Evolutionary conservation across 2,888 invertebrate genomes (phyloP).

Genomic region (Pyrocoelia pectoralis): DNA sequence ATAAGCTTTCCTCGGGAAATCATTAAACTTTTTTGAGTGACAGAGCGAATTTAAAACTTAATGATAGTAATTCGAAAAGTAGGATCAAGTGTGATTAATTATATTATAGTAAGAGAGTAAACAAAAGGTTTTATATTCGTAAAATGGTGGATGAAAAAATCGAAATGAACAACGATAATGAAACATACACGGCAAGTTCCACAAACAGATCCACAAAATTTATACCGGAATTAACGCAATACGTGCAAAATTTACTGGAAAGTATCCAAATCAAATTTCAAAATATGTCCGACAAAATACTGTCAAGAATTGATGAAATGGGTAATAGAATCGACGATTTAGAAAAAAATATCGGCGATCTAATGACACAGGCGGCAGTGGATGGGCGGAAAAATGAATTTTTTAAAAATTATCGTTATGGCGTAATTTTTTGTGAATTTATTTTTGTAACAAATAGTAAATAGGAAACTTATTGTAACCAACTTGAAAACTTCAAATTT

Average conservation of each 20-base stretch:
- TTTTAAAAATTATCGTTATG: background rate
- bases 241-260: slow-evolving; percentile 93
- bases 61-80: too few species aligned
- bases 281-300: slow-evolving; percentile 98
- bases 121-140: too few species aligned
- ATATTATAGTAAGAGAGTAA: too few species aligned
- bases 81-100: too few species aligned
- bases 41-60: too few species aligned
- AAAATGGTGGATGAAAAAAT: slow-evolving; percentile 59
- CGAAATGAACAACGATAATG: slow-evolving; percentile 58
- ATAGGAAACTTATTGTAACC: too few species aligned
- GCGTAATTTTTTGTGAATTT: too few species aligned
- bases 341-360: slow-evolving; percentile 96
- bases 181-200: slow-evolving; percentile 58
- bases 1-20: too few species aligned
- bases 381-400: slow-evolving; percentile 68
- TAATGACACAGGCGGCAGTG: slow-evolving; percentile 97
- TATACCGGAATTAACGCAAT: slow-evolving; percentile 92
- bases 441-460: too few species aligned
- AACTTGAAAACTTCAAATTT: too few species aligned
- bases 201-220: slow-evolving; percentile 94
- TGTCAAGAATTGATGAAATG: slow-evolving; percentile 98
- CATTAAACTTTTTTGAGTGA: too few species aligned
- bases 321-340: slow-evolving; percentile 96
- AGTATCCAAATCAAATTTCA: slow-evolving; percentile 99